phyloP scores from a whole-genome alignment of 2,888 invertebrate species.

The Andrena flavipes region DNA sequence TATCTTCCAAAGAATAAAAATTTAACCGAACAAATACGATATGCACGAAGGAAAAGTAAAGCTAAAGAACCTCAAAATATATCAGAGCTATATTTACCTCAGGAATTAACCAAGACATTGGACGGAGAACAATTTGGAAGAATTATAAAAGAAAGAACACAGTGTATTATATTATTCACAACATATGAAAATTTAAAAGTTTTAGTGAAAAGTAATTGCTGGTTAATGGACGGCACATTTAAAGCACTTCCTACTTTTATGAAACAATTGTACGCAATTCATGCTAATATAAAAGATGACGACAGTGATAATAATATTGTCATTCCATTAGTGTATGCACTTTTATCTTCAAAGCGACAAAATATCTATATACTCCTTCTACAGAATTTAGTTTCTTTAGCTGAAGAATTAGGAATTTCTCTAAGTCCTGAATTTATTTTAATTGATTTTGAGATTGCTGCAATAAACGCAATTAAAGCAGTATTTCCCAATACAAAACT shows the following conservation, averaged over 20 bases:
- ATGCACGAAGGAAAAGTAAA: not conserved
- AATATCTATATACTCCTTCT: not conserved
- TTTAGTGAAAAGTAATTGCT: not conserved
- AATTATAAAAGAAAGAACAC: not conserved
- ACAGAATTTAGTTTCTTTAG: slow-evolving; percentile 1
- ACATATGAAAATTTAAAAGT: slow-evolving; percentile 3
- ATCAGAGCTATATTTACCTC: not conserved
- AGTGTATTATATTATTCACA: not conserved
- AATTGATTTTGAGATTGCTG: not conserved
- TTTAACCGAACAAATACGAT: not conserved
- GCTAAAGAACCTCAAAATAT: not conserved
- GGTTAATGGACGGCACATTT: not conserved
- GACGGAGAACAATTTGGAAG: not conserved
- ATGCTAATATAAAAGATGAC: not conserved
- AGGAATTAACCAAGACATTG: slow-evolving; percentile 1
- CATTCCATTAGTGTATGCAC: not conserved
- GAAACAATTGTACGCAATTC: not conserved
- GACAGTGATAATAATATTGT: slow-evolving; percentile 3
- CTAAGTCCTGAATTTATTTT: not conserved
- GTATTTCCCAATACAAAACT: slow-evolving; percentile 1
- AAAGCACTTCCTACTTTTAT: not conserved
- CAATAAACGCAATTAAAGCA: not conserved
- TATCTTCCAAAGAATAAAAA: not conserved
- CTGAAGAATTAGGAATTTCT: not conserved
- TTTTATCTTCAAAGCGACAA: slow-evolving; percentile 3